Base-by-base conservation (phyloP, 2,797 vertebrate genomes). In the Poecilia velifera region DNA sequence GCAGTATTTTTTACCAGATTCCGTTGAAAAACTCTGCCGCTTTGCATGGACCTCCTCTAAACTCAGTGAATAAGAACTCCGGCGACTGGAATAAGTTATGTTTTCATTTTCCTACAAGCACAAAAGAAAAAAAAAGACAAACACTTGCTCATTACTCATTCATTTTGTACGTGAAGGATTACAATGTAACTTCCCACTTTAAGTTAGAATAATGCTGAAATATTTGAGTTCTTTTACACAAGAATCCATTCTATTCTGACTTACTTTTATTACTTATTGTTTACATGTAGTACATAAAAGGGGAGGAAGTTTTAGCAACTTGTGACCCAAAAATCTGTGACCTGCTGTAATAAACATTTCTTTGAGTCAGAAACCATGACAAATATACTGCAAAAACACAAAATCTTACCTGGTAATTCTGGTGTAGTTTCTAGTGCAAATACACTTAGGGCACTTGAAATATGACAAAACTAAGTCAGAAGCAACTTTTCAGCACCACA, bases 71-170 rank as follows among this genome's bases (percentile, higher is more conserved):
- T 31, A 22, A 2, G 7, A 31, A 59, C 64, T 86, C 49, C 6
- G 49, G 25, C 82, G 66, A 41, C 62, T 13, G 1, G 53, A 81
- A 83, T 43, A 71, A 74, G 46, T 43, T 78, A 8, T 68, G 49
- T 72, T 88, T 13, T 85, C 70, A 86, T 74, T 82, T 25, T 90
- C 85, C 88, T 90, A 75, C 81, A 43, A 86, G 75, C 3, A 34
- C 31, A 57, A 49, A 72, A 74, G 31, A 4, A 20, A 36, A n/a
- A n/a, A 28, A 14, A 18, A 84, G 57, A 81, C 4, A 53, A 31
- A 73, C 64, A 47, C 51, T 41, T 39, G 55, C 62, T 62, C 0
- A n/a, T 28, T 59, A 59, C 12, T 28, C 51, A 59, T 76, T 47
- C n/a, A 77, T 57, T 74, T 71, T n/a, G 72, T 10, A 78, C 53